phyloP scores from a whole-genome alignment of 2,797 vertebrate genomes.

The Falco berigora region DNA sequence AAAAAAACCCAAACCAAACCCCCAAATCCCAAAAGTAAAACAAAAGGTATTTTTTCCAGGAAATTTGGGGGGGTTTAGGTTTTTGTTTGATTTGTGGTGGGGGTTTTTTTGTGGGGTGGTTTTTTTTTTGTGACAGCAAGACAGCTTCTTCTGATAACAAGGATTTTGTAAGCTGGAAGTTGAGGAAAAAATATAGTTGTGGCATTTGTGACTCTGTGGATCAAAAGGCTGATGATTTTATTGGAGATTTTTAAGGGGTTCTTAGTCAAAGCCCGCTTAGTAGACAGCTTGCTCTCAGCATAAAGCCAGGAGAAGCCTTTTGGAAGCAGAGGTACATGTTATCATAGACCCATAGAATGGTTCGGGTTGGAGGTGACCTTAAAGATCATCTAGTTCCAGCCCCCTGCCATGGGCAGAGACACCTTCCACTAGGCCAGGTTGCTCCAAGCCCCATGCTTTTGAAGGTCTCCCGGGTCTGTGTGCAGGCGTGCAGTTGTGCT shows the following conservation, averaged over 20 bases:
- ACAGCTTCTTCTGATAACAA: neutral
- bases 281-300: fast-evolving
- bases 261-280: neutral
- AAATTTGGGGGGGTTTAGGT: neutral
- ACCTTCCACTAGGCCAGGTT: no score
- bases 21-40: neutral
- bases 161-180: neutral
- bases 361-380: no score
- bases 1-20: neutral
- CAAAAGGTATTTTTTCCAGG: neutral
- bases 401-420: no score
- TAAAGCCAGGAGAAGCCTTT: neutral
- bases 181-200: neutral
- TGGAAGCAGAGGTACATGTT: neutral
- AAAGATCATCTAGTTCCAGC: no score
- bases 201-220: neutral
- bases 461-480: neutral
- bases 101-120: no score
- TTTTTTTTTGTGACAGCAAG: neutral
- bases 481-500: neutral
- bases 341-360: no score
- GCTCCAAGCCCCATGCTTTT: no score
- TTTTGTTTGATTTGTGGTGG: neutral
- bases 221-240: neutral
- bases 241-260: neutral